These are phyloP conservation scores for Perca schrenkii DNA, from an alignment of 2,113 vertebrate species.

Conservation along the genomic window DNA sequence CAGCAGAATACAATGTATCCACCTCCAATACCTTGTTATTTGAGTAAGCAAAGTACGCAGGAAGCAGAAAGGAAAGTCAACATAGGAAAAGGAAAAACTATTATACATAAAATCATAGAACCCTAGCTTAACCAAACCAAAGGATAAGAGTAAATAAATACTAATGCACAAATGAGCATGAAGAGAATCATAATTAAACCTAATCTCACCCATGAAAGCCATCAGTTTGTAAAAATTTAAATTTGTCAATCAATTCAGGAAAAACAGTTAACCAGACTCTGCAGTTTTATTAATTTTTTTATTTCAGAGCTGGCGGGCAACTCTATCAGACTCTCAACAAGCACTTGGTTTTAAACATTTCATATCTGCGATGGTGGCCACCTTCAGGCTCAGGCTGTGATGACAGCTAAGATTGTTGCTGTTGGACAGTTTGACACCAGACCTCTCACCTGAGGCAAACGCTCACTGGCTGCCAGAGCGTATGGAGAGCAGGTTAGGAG, in stretches of 20 bases:
- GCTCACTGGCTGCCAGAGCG: conserved; percentile 3
- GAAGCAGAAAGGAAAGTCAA: neutral
- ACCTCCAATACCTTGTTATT: neutral
- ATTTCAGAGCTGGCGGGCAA: conserved; percentile 32
- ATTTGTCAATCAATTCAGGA: conserved; percentile 21
- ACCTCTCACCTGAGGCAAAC: conserved; percentile 28
- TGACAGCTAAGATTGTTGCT: conserved; percentile 45
- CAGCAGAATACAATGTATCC: neutral
- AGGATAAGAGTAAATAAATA: neutral
- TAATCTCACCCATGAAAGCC: conserved; percentile 12
- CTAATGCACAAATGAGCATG: conserved; percentile 3
- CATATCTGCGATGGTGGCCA: conserved; percentile 34
- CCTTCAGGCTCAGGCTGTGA: conserved; percentile 54
- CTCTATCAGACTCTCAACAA: conserved; percentile 40
- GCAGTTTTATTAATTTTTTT: conserved; percentile 26
- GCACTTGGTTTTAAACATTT: conserved; percentile 35
- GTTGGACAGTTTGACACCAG: conserved; percentile 49
- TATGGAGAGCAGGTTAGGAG: neutral
- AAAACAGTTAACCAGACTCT: conserved; percentile 26
- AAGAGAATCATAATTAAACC: conserved; percentile 12
- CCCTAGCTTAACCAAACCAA: neutral
- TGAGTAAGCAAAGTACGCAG: neutral
- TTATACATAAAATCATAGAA: neutral
- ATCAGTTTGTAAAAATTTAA: conserved; percentile 24
- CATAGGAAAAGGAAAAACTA: neutral